Base-by-base conservation (phyloP, 1,140 invertebrate genomes). In the Panagrolaimus sp. region DNA sequence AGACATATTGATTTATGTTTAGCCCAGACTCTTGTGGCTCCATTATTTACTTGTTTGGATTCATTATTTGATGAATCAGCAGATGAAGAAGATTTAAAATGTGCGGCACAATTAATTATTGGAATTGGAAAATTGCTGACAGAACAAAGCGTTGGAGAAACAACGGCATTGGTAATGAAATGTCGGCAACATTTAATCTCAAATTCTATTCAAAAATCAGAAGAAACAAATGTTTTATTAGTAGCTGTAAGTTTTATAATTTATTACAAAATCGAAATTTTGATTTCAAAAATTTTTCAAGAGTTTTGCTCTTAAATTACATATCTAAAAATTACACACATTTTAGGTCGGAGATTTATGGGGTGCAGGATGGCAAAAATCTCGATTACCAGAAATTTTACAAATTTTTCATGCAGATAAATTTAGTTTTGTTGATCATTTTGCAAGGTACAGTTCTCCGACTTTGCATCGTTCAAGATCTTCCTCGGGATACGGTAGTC, bases 261-360 rank as follows among this genome's bases (percentile, higher is more conserved):
- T 58, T 21, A n/a, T n/a, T n/a, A n/a, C n/a, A n/a, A n/a, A n/a
- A n/a, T n/a, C n/a, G n/a, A n/a, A n/a, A n/a, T n/a, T n/a, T n/a
- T n/a, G n/a, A n/a, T n/a, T n/a, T n/a, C n/a, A n/a, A 24, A n/a
- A n/a, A n/a, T n/a, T n/a, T n/a, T n/a, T n/a, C n/a, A n/a, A n/a
- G n/a, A n/a, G n/a, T n/a, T n/a, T n/a, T n/a, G n/a, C n/a, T n/a
- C n/a, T n/a, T n/a, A n/a, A n/a, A n/a, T n/a, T n/a, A n/a, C n/a
- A n/a, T n/a, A n/a, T n/a, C n/a, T n/a, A n/a, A n/a, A n/a, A n/a
- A n/a, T 15, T 48, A n/a, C n/a, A n/a, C n/a, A n/a, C n/a, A n/a
- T 58, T 58, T 12, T n/a, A 58, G 52, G 52, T 58, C 12, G 52
- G 21, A 21, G 52, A 58, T 58, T 28, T 58, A 58, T 58, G 52